Evolutionary conservation across 2,113 vertebrate genomes (phyloP).

Genomic region (Donacobius atricapilla): DNA sequence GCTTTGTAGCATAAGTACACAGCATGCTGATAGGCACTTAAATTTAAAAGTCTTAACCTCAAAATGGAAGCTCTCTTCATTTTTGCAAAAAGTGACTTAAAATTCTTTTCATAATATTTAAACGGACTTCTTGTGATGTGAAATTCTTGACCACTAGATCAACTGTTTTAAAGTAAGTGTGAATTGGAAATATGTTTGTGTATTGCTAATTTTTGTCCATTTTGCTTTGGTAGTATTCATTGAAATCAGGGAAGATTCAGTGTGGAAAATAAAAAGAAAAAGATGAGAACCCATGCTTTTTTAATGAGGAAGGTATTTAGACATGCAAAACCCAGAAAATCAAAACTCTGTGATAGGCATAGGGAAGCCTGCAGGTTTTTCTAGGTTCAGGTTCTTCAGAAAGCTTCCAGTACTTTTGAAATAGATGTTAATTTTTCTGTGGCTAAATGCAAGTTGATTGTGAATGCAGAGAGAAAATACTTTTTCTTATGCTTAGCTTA

Average conservation of each 20-base stretch:
- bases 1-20: not conserved
- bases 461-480: not conserved
- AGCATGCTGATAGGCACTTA: not conserved
- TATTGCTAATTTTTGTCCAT: not conserved
- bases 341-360: not conserved
- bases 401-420: not conserved
- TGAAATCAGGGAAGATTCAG: not conserved
- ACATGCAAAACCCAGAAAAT: not conserved
- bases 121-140: not conserved
- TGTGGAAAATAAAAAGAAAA: not conserved
- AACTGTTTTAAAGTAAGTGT: not conserved
- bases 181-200: not conserved
- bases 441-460: not conserved
- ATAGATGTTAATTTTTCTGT: not conserved
- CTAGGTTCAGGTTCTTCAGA: not conserved
- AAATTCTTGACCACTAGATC: not conserved
- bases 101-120: not conserved
- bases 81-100: not conserved
- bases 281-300: not conserved
- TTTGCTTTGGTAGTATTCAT: not conserved
- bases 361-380: not conserved
- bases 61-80: not conserved
- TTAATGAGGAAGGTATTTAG: not conserved
- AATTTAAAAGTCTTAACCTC: not conserved
- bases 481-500: not conserved